These are phyloP conservation scores for Platycheirus rosarum DNA, from an alignment of 2,888 invertebrate species.

Conservation along the genomic window DNA sequence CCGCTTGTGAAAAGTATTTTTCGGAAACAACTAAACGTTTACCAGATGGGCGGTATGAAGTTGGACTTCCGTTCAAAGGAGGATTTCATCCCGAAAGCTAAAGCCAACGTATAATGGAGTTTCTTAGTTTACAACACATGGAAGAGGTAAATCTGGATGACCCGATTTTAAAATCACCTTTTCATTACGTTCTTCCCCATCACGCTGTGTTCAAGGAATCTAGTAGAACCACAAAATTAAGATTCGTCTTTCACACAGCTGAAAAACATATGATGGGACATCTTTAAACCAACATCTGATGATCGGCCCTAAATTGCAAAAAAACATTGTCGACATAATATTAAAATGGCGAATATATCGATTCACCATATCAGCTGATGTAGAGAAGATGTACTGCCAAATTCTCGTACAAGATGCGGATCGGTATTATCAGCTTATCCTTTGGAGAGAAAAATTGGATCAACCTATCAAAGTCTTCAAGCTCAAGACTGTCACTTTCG, in stretches of 20 bases:
- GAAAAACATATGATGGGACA: conserved; percentile 53
- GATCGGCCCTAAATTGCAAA: conserved; percentile 27
- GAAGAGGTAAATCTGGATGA: background rate
- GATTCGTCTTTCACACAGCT: conserved; percentile 57
- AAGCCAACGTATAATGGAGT: background rate
- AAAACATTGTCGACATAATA: conserved; percentile 8
- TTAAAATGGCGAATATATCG: conserved; percentile 28
- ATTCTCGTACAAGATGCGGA: no score
- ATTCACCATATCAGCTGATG: conserved; percentile 72
- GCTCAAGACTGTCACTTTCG: conserved; percentile 39
- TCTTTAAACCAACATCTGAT: conserved; percentile 69
- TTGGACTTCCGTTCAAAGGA: conserved; percentile 5
- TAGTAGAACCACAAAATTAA: conserved; percentile 54
- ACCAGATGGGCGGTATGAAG: background rate
- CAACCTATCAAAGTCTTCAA: conserved; percentile 29
- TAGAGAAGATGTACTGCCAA: no score
- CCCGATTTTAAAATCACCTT: background rate
- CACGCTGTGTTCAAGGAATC: conserved; percentile 51
- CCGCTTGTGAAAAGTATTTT: background rate
- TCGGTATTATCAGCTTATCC: conserved; percentile 54
- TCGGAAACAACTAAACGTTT: background rate
- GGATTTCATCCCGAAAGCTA: background rate
- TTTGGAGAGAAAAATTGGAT: conserved; percentile 40
- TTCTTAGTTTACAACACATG: conserved; percentile 17
- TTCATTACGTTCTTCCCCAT: conserved; percentile 51